These are phyloP conservation scores for Chelonoidis abingdonii DNA, from an alignment of 2,113 vertebrate genomes.

Conservation along the genomic window DNA sequence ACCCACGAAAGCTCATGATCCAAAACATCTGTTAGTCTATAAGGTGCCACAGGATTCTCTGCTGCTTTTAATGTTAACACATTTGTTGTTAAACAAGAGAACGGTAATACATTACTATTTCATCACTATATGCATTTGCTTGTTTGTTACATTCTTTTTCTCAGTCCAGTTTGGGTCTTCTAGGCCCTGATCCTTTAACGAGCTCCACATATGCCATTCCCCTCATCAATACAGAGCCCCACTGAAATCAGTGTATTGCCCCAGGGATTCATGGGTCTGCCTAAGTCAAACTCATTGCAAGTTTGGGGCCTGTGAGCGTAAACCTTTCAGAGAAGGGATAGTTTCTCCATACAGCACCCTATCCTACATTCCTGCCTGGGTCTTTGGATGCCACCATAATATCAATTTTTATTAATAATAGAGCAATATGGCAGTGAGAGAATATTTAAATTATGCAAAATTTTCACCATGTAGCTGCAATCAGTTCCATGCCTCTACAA, in stretches of 20 bases:
- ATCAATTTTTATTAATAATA: neutral
- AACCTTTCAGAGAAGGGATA: neutral
- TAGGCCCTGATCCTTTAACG: neutral
- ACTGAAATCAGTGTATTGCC: neutral
- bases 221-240: neutral
- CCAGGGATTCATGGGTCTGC: neutral
- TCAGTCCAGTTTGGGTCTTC: neutral
- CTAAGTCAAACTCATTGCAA: neutral
- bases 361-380: neutral
- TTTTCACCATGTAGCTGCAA: neutral
- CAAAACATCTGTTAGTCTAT: no score
- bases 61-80: neutral
- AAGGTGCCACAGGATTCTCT: no score
- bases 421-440: neutral
- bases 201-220: neutral
- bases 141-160: neutral
- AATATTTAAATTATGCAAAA: neutral
- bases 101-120: neutral
- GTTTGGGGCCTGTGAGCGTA: neutral
- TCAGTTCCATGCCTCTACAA: neutral
- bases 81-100: neutral
- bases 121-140: neutral
- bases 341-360: neutral
- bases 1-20: no score
- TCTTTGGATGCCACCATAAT: neutral